Base-by-base conservation (phyloP, 2,888 invertebrate genomes). In the Scaptomyza parva region DNA sequence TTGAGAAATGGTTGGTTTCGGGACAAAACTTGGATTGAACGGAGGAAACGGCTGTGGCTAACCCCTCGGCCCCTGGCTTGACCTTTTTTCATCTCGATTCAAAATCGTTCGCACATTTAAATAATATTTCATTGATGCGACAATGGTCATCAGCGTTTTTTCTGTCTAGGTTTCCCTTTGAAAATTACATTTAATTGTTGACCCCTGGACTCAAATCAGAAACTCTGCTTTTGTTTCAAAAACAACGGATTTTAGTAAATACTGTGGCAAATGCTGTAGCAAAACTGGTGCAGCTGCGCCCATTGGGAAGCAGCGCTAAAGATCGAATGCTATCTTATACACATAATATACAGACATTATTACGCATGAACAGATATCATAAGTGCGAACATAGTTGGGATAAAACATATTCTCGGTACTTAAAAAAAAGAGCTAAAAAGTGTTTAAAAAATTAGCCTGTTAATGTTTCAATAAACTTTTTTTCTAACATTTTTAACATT, bases 131-230 rank as follows among this genome's bases (percentile, higher is more conserved):
- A 88, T 86, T 72, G 52, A 65, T 58, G n/a, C 20, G 33, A 61
- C 62, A 67, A 69, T 68, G 57, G 52, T 35, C 55, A 59, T 39
- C 64, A 17, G 22, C 65, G 47, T 54, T 65, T 62, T 11, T 48
- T 18, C 17, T 65, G 71, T 67, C 87, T 67, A n/a, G n/a, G n/a
- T n/a, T n/a, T n/a, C n/a, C 66, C 76, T 82, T 85, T 76, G 55
- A 66, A 67, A 83, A 78, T 83, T 84, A 12, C 83, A 77, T 88
- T 84, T 84, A 84, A 88, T 86, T 86, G 88, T 86, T 84, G 86
- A 86, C 80, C 88, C 72, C 63, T 59, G 58, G 22, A 18, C 44
- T 12, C 26, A 50, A 28, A 44, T 33, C 3, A 44, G 9, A 20
- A 26, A 44, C 24, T 58, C 55, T 59, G 59, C 55, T 47, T 48